Evolutionary conservation across 2,888 invertebrate species (phyloP).

Genomic region (Gnatocerus cornutus): DNA sequence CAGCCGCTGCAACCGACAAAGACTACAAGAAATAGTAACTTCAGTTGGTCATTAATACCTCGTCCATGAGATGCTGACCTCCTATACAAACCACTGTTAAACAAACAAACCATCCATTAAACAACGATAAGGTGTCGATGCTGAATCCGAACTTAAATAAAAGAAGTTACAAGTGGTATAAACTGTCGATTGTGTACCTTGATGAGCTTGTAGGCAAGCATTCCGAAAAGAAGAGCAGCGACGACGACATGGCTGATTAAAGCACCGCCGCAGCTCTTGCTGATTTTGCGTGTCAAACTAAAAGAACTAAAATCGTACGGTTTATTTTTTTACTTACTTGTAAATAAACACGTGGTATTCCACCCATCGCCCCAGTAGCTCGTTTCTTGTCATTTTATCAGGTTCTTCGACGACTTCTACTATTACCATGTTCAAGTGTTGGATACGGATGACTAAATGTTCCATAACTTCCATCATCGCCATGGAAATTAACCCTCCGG

Average conservation of each 20-base stretch:
- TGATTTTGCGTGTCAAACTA: too few relatives aligned
- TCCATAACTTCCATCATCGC: slow-evolving; percentile 29
- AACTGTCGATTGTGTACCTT: too few relatives aligned
- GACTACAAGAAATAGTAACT: neutral
- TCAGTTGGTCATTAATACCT: neutral
- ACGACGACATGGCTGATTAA: too few relatives aligned
- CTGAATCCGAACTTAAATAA: neutral
- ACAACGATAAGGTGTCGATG: neutral
- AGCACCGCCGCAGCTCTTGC: too few relatives aligned
- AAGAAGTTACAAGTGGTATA: too few relatives aligned
- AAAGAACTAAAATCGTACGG: too few relatives aligned
- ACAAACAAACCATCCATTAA: slow-evolving; percentile 18
- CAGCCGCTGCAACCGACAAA: slow-evolving; percentile 6
- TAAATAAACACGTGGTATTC: slow-evolving; percentile 14
- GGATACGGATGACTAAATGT: slow-evolving; percentile 12
- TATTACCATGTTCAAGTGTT: slow-evolving; percentile 9
- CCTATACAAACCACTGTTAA: slow-evolving; percentile 17
- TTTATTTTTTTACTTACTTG: slow-evolving; percentile 11
- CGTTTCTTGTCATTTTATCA: neutral
- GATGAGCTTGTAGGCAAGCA: too few relatives aligned
- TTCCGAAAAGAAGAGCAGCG: too few relatives aligned
- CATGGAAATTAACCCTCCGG: slow-evolving; percentile 22
- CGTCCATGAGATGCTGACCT: slow-evolving; percentile 17
- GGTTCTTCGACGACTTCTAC: neutral
- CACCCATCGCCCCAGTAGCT: neutral